Base-by-base conservation (phyloP, 1,140 invertebrate species). In the Eulimnadia texana region DNA sequence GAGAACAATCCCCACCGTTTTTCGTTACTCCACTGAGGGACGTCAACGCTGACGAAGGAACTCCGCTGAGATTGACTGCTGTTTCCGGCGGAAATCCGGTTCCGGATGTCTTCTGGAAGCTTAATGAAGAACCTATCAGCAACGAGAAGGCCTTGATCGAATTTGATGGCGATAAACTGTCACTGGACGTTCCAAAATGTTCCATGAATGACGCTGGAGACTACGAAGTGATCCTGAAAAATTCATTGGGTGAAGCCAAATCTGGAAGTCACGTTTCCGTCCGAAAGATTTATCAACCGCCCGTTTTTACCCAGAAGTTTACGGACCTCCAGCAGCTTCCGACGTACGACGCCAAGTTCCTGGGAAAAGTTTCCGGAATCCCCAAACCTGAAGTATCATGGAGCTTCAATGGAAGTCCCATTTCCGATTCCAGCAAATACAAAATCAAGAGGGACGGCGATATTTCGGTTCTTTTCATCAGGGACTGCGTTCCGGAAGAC, bases 381-480 rank as follows among this genome's bases (percentile, higher is more conserved):
- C 94, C 94, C 0, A 76, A 80, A 58, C 93, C 94, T 0, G 87
- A 92, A 6, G 75, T 96, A 6, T 76, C 78, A 0, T 98, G 93
- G 92, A 85, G 82, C 68, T 87, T 82, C 70, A 82, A 92, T 70
- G 85, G 84, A 0, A 76, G 80, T 51, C 81, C 80, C 0, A 76
- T 93, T 11, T 67, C 69, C 0, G 78, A 84, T 49, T 74, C 76
- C 1, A 80, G 85, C 16, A 92, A 90, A 67, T 91, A 87, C 68
- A 79, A 79, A 57, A 80, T 89, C 20, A 86, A 85, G 66, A 74
- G 80, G 29, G 88, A 92, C 67, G 88, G 87, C 0, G 89, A 91
- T 68, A 78, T 82, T 6, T 84, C 80, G 66, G 84, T 82, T 61
- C 72, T 94, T 49, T 85, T 84, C 60, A 78, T 93, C 0, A 78